A percentile compares a stretch with the other conserved stretches of the same genome.
Evolutionary conservation across 2,797 vertebrate species (phyloP).

Genomic region (Sylvilagus floridanus): DNA sequence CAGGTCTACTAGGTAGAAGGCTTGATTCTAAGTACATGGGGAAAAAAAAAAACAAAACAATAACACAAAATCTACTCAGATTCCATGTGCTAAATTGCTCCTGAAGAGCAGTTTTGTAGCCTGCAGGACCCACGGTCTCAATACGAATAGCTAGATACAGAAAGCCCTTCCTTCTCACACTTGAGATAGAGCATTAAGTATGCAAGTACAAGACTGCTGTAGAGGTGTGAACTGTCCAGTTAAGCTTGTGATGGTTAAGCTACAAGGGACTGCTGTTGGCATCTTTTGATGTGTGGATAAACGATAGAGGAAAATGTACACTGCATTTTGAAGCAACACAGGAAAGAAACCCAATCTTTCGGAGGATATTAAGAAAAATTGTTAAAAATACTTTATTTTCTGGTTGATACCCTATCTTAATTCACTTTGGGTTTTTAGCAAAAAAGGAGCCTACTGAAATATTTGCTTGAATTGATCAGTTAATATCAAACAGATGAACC

Average conservation of each 20-base stretch:
- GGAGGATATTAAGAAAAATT: slow-evolving; percentile 39
- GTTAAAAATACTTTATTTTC: not conserved
- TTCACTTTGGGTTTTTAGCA: not conserved
- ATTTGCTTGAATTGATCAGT: not conserved
- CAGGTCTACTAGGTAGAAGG: not conserved
- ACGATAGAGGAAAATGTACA: not conserved
- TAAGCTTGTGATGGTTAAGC: not conserved
- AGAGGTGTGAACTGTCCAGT: not conserved
- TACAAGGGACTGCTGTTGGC: not conserved
- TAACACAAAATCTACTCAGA: not conserved
- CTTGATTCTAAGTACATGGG: not conserved
- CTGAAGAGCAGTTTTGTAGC: not conserved
- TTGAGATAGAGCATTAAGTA: no score
- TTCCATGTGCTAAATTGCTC: not conserved
- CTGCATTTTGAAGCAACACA: slow-evolving; percentile 5
- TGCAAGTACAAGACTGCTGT: not conserved
- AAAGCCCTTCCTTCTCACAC: not conserved
- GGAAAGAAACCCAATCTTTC: not conserved
- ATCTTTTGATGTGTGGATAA: not conserved
- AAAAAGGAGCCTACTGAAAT: not conserved
- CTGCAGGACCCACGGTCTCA: not conserved
- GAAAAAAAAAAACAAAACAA: not conserved
- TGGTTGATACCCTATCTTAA: slow-evolving; percentile 3
- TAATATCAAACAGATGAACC: not conserved
- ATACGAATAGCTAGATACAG: not conserved